These are phyloP conservation scores for Clupea harengus DNA, from an alignment of 2,113 vertebrate species.

Conservation along the genomic window DNA sequence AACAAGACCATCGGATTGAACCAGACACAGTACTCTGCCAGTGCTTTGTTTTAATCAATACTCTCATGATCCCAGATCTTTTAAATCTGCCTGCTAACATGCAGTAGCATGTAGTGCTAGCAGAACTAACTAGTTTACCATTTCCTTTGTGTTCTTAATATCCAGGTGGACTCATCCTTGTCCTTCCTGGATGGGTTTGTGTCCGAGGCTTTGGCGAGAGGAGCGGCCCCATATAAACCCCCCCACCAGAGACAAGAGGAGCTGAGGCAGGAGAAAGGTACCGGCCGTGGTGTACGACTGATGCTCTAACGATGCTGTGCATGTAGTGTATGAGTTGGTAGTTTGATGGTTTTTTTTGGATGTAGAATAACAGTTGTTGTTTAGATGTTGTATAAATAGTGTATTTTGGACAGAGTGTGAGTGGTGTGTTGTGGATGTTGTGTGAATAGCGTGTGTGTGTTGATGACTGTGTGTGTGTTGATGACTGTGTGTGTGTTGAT, in stretches of 20 bases:
- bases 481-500: background rate
- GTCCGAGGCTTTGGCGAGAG: constrained; percentile 83
- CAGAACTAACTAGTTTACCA: background rate
- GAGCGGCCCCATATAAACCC: constrained; percentile 91
- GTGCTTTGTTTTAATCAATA: too few species aligned
- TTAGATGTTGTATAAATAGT: background rate
- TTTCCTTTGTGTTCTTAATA: constrained; percentile 16
- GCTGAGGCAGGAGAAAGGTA: constrained; percentile 86
- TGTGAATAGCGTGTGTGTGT: background rate
- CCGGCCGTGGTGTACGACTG: background rate
- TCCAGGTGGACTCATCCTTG: constrained; percentile 91
- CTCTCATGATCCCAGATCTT: too few species aligned
- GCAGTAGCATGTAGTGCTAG: background rate
- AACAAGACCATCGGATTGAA: too few species aligned
- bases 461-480: too few species aligned
- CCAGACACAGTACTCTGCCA: too few species aligned
- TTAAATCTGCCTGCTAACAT: too few species aligned
- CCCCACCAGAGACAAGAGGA: constrained; percentile 93
- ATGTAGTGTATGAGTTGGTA: background rate
- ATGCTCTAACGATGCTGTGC: too few species aligned
- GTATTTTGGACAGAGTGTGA: too few species aligned
- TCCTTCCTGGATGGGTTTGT: constrained; percentile 96
- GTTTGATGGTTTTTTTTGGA: background rate
- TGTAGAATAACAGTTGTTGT: constrained; percentile 22
- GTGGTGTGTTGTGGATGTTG: too few species aligned